phyloP scores from a whole-genome alignment of 2,888 invertebrate genomes.

The Caradrina clavipalpis region DNA sequence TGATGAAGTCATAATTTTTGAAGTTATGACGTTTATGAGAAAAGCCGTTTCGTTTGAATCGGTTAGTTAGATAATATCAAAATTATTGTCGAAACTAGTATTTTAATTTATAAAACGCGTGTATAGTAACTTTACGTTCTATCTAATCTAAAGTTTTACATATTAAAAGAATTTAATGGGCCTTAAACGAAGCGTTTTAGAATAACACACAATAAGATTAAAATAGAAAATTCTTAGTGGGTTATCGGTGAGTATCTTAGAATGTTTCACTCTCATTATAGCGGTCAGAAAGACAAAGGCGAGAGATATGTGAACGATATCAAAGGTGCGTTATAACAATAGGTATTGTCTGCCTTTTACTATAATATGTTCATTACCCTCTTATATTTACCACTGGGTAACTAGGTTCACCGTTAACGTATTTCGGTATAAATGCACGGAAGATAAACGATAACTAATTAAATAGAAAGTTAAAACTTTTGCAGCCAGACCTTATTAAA shows the following conservation, averaged over 20 bases:
- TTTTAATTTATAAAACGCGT: conserved; percentile 20
- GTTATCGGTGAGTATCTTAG: conserved; percentile 40
- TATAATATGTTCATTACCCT: not conserved
- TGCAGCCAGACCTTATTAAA: conserved; percentile 8
- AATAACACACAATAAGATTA: conserved; percentile 53
- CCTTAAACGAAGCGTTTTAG: conserved; percentile 27
- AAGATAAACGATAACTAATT: not conserved
- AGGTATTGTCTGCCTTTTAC: conserved; percentile 12
- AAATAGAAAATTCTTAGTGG: conserved; percentile 18
- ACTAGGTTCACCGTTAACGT: not conserved
- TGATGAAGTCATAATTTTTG: conserved; percentile 55
- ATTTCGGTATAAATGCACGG: not conserved
- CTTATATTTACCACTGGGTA: conserved; percentile 1
- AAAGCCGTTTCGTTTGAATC: conserved; percentile 47
- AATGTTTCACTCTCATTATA: conserved; percentile 12
- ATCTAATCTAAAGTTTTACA: conserved; percentile 39
- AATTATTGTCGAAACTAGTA: conserved; percentile 16
- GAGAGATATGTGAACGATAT: conserved; percentile 21
- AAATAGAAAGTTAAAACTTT: conserved; percentile 3
- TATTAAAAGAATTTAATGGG: conserved; percentile 55
- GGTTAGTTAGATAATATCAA: conserved; percentile 52
- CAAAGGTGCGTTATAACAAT: conserved; percentile 18
- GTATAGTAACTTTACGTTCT: conserved; percentile 22
- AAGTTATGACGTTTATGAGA: conserved; percentile 57
- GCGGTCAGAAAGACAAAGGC: conserved; percentile 28